Conservation (phyloP, 2,888 invertebrate species). For the Scaptomyza flava region DNA sequence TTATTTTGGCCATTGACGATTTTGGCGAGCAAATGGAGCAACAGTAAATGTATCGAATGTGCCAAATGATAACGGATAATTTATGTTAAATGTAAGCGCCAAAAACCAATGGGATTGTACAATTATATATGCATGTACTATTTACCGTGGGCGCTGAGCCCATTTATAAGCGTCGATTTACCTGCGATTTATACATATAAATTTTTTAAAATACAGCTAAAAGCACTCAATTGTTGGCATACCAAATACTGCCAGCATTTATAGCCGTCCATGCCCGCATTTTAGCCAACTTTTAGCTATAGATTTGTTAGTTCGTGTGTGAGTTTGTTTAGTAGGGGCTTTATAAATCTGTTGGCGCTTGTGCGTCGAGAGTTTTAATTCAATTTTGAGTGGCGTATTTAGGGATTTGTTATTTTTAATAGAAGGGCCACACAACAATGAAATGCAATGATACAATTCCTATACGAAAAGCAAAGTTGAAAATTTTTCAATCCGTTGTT, state of each 20-base stretch:
- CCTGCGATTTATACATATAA: conserved; percentile 41
- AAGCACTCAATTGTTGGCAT: conserved; percentile 57
- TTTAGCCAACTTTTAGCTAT: conserved; percentile 24
- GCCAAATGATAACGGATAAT: conserved; percentile 47
- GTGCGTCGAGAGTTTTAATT: conserved; percentile 74
- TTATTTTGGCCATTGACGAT: conserved; percentile 20
- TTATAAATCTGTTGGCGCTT: conserved; percentile 68
- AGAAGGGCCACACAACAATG: conserved; percentile 59
- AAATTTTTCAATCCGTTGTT: conserved; percentile 20
- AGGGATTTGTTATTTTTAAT: conserved; percentile 78
- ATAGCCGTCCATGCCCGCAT: conserved; percentile 6
- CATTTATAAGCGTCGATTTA: conserved; percentile 42
- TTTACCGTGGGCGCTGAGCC: conserved; percentile 7
- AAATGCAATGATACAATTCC: conserved; percentile 43
- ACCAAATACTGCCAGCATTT: conserved; percentile 23
- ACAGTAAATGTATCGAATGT: conserved; percentile 28
- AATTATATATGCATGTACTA: conserved; percentile 26
- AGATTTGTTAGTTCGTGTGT: conserved; percentile 33
- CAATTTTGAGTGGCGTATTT: conserved; percentile 77
- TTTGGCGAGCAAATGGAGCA: conserved; percentile 19
- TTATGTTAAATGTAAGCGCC: conserved; percentile 48
- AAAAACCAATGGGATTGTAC: conserved; percentile 49
- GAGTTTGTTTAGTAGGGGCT: conserved; percentile 26
- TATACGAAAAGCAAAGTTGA: conserved; percentile 25
- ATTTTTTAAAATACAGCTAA: conserved; percentile 50